phyloP scores from a whole-genome alignment of 1,140 invertebrate species.

The Berghia stephanieae region DNA sequence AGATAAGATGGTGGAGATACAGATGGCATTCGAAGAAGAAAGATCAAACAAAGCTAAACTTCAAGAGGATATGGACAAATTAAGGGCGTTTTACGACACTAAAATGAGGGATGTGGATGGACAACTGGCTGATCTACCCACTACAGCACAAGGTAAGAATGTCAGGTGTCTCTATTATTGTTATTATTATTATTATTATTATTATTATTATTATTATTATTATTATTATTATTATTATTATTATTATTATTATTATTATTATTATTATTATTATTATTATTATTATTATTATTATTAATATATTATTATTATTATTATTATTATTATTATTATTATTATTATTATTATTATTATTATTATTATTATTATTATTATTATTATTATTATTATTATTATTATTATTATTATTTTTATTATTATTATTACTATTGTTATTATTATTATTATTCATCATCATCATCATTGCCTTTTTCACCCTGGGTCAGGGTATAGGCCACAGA shows the following conservation, averaged over 20 bases:
- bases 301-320: no score
- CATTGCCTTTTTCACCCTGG: no score
- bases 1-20: slow-evolving; percentile 69
- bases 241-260: no score
- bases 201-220: no score
- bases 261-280: no score
- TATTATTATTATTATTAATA: no score
- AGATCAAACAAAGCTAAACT: slow-evolving; percentile 72
- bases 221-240: no score
- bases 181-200: no score
- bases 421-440: no score
- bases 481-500: no score
- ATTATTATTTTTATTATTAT: background rate
- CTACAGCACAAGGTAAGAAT: slow-evolving; percentile 54
- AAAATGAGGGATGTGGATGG: slow-evolving; percentile 68
- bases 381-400: background rate
- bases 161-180: background rate
- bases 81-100: slow-evolving; percentile 72
- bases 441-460: no score
- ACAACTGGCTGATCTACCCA: slow-evolving; percentile 54
- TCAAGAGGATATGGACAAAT: slow-evolving; percentile 71
- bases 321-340: no score
- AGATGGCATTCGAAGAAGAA: slow-evolving; percentile 71
- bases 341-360: background rate
- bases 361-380: background rate